Evolutionary conservation across 2,797 vertebrate genomes (phyloP).

Genomic region (Adrianichthys oophorus): DNA sequence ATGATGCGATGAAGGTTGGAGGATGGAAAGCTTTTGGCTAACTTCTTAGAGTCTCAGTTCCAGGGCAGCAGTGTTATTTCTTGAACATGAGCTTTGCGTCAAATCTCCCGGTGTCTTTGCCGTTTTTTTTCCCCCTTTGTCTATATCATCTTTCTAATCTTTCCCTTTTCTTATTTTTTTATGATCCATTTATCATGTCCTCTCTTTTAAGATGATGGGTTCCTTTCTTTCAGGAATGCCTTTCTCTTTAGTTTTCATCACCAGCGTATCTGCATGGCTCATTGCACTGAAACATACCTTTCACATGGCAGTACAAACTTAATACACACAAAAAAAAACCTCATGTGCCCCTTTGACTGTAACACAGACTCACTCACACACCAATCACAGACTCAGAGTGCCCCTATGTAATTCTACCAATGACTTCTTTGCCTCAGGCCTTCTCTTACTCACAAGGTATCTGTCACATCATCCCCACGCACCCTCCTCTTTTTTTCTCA

Average conservation of each 20-base stretch:
- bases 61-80: conserved; percentile 23
- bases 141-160: conserved; percentile 14
- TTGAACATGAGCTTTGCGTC: conserved; percentile 1
- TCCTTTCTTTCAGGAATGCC: conserved; percentile 15
- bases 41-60: conserved; percentile 34
- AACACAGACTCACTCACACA: conserved; percentile 11
- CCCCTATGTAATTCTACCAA: conserved; percentile 43
- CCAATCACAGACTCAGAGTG: conserved; percentile 16
- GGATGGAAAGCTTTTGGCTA: too few species aligned
- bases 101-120: conserved; percentile 26
- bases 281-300: conserved; percentile 14
- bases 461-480: conserved; percentile 51
- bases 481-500: conserved; percentile 20
- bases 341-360: conserved; percentile 5
- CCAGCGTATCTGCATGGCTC: conserved; percentile 10
- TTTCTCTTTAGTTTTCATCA: conserved; percentile 6
- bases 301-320: not conserved
- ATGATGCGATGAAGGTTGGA: too few species aligned
- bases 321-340: not conserved
- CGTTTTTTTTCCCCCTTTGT: conserved; percentile 12
- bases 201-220: not conserved
- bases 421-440: conserved; percentile 61
- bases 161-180: conserved; percentile 12
- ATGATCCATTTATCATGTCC: not conserved
- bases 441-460: conserved; percentile 56